These are phyloP conservation scores for Andrena camellia DNA, from an alignment of 2,888 invertebrate genomes.

Conservation along the genomic window DNA sequence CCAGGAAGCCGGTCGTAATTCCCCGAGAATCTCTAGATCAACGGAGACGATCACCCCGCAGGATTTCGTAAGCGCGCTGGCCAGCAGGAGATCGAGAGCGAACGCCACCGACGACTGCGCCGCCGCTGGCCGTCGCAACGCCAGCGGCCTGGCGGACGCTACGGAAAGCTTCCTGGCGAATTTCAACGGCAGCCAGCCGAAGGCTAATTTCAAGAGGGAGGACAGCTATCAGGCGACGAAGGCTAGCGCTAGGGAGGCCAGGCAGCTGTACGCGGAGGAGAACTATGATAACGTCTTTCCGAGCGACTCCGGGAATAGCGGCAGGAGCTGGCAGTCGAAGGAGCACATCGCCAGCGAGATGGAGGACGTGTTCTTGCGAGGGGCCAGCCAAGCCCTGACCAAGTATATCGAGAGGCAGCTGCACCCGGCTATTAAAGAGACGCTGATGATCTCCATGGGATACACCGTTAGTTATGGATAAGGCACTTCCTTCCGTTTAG, in stretches of 20 bases:
- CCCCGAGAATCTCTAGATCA: conserved; percentile 35
- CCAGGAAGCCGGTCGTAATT: conserved; percentile 12
- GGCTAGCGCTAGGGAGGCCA: conserved; percentile 62
- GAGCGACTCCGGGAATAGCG: conserved; percentile 50
- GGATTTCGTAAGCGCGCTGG: conserved; percentile 70
- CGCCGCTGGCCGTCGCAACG: conserved; percentile 16
- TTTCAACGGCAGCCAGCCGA: conserved; percentile 24
- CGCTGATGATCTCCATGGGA: conserved; percentile 94
- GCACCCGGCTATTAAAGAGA: conserved; percentile 94
- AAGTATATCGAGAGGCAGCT: conserved; percentile 94
- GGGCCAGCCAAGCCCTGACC: conserved; percentile 92
- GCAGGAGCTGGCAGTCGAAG: conserved; percentile 79
- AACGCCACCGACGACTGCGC: conserved; percentile 50
- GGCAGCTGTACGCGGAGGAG: conserved; percentile 73
- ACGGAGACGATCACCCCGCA: conserved; percentile 70
- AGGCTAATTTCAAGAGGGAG: conserved; percentile 56
- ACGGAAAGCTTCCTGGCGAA: conserved; percentile 2
- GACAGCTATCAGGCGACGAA: conserved; percentile 4
- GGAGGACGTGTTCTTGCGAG: conserved; percentile 94
- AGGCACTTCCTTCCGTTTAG: not conserved
- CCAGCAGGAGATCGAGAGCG: conserved; percentile 32
- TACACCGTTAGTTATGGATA: conserved; percentile 93
- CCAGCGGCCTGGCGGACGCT: not conserved
- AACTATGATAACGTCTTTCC: conserved; percentile 62
- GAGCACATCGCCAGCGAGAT: conserved; percentile 92